Conservation (phyloP, 2,888 invertebrate species). For the Clostera curtula region DNA sequence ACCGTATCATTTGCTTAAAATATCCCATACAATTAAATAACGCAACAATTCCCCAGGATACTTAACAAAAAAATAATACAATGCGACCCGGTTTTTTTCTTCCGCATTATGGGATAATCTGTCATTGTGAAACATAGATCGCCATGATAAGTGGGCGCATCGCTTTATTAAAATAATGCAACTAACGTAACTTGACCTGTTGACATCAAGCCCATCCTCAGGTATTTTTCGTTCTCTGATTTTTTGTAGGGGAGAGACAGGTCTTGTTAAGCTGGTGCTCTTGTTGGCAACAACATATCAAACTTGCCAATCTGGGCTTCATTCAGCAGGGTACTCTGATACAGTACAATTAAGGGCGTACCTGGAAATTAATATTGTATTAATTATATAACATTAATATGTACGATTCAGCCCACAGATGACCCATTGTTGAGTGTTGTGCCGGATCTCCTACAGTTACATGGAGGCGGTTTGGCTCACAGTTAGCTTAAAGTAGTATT, state of each 20-base stretch:
- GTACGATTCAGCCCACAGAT: too few species aligned
- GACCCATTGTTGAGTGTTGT: too few species aligned
- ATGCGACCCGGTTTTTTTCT: slow-evolving; percentile 48
- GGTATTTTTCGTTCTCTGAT: slow-evolving; percentile 5
- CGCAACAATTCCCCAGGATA: slow-evolving; percentile 61
- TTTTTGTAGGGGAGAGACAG: slow-evolving; percentile 26
- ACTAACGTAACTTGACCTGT: slow-evolving; percentile 36
- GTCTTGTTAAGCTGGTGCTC: slow-evolving; percentile 31
- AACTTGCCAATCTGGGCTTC: slow-evolving; percentile 49
- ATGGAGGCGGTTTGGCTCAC: too few species aligned
- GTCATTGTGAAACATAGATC: slow-evolving; percentile 66
- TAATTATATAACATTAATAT: too few species aligned
- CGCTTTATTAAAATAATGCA: slow-evolving; percentile 60
- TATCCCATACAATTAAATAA: slow-evolving; percentile 68
- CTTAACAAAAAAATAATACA: slow-evolving; percentile 51
- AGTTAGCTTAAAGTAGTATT: too few species aligned
- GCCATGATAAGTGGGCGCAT: slow-evolving; percentile 61
- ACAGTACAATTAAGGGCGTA: slow-evolving; percentile 60
- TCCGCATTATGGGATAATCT: slow-evolving; percentile 70
- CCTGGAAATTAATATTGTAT: too few species aligned
- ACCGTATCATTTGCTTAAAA: slow-evolving; percentile 73
- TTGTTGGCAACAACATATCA: slow-evolving; percentile 45
- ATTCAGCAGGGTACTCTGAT: slow-evolving; percentile 57
- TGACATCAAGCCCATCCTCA: slow-evolving; percentile 8
- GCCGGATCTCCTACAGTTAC: too few species aligned